A percentile compares a stretch with the other conserved stretches of the same genome.
Evolutionary conservation across 2,113 vertebrate genomes (phyloP).

Genomic region (Lathamus discolor): DNA sequence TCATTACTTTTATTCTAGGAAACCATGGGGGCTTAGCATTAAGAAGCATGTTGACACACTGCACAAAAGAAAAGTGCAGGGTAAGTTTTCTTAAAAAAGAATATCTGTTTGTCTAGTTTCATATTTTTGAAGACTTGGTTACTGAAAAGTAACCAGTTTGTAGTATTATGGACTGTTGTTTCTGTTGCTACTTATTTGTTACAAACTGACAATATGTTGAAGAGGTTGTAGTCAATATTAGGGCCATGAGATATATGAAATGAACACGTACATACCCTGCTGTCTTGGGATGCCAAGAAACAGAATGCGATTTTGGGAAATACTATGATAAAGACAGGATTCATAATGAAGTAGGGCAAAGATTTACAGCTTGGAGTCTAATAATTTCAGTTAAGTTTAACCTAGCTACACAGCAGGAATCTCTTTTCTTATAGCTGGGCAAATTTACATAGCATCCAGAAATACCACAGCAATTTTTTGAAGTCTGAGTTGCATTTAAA

Average conservation of each 20-base stretch:
- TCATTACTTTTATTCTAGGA: background rate
- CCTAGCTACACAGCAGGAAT: background rate
- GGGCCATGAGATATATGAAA: background rate
- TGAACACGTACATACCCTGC: background rate
- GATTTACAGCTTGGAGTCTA: background rate
- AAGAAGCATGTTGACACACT: background rate
- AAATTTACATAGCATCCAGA: background rate
- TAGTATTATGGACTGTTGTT: background rate
- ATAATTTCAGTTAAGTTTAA: background rate
- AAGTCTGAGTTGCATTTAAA: background rate
- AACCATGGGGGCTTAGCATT: accelerated
- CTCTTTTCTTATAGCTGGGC: background rate
- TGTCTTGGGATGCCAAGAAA: background rate
- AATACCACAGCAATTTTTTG: background rate
- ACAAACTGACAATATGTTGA: background rate
- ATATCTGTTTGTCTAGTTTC: background rate
- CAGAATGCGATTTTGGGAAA: background rate
- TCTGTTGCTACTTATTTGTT: background rate
- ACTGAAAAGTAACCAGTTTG: background rate
- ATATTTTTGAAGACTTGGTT: background rate
- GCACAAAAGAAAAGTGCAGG: background rate
- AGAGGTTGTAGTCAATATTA: background rate
- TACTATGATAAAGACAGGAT: background rate
- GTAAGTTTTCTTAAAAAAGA: background rate
- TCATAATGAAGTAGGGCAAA: background rate